Conservation (phyloP, 1,140 invertebrate genomes). For the Parapsyche elsis region DNA sequence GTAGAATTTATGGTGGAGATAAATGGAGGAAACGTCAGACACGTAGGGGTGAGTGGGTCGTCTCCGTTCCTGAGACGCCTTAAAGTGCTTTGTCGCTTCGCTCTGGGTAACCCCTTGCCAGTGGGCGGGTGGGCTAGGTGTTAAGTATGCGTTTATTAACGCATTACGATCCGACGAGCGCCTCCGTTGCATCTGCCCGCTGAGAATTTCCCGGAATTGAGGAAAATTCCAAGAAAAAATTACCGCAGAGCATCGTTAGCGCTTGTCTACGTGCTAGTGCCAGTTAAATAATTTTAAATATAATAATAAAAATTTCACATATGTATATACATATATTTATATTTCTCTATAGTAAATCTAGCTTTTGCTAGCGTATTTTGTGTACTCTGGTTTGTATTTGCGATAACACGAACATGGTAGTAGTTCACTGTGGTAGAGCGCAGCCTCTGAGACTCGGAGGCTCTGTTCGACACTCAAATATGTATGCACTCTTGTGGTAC, state of each 20-base stretch:
- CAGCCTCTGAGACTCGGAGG: too few relatives aligned
- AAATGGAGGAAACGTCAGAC: conserved; percentile 5
- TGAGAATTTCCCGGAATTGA: neutral
- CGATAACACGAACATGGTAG: too few relatives aligned
- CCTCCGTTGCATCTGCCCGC: neutral
- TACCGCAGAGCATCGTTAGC: neutral
- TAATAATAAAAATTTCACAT: too few relatives aligned
- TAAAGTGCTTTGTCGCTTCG: neutral
- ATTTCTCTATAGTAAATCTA: too few relatives aligned
- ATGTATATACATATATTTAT: too few relatives aligned
- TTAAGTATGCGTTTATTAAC: conserved; percentile 38
- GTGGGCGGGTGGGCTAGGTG: neutral
- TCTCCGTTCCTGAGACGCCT: neutral
- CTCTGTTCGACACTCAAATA: too few relatives aligned
- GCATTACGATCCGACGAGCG: neutral
- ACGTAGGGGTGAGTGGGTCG: neutral
- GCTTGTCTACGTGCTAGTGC: too few relatives aligned
- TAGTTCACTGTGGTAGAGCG: too few relatives aligned
- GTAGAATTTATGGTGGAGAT: conserved; percentile 26
- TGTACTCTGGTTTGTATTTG: too few relatives aligned
- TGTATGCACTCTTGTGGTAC: too few relatives aligned
- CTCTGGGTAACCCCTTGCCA: neutral
- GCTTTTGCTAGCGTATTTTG: too few relatives aligned
- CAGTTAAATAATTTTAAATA: too few relatives aligned
- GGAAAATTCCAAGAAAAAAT: neutral